A percentile compares a stretch with the other conserved stretches of the same genome.
phyloP scores from a whole-genome alignment of 2,113 vertebrate genomes.

The Lophochroa leadbeateri region DNA sequence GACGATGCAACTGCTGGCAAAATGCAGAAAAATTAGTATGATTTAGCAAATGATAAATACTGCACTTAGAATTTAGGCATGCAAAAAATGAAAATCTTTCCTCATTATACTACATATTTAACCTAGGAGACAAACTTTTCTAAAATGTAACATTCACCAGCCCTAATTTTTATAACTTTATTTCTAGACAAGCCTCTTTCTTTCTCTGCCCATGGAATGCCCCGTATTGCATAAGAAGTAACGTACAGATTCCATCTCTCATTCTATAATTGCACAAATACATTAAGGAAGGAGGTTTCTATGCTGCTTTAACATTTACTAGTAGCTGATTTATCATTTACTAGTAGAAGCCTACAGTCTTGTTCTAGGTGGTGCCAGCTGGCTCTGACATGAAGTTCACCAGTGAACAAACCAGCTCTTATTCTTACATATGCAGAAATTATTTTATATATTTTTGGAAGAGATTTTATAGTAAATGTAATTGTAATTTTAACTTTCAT shows the following conservation, averaged over 20 bases:
- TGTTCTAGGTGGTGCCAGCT: not conserved
- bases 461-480: not conserved
- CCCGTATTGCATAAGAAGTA: not conserved
- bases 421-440: not conserved
- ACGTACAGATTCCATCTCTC: not conserved
- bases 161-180: conserved; percentile 52
- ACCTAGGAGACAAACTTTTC: conserved; percentile 36
- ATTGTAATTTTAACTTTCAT: not conserved
- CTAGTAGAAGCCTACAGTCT: not conserved
- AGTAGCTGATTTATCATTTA: not conserved
- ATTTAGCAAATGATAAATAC: conserved; percentile 73
- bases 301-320: not conserved
- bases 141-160: conserved; percentile 24
- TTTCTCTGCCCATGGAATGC: not conserved
- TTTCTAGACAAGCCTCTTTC: conserved; percentile 15
- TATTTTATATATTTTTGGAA: not conserved
- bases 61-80: conserved; percentile 48
- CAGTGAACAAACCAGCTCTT: not conserved
- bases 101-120: conserved; percentile 52
- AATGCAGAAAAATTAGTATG: conserved; percentile 52
- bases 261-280: not conserved
- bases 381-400: not conserved
- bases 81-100: conserved; percentile 57
- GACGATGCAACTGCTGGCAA: conserved; percentile 69
- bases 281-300: not conserved